phyloP scores from a whole-genome alignment of 1,140 invertebrate species.

The Philopotamus ludificatus region DNA sequence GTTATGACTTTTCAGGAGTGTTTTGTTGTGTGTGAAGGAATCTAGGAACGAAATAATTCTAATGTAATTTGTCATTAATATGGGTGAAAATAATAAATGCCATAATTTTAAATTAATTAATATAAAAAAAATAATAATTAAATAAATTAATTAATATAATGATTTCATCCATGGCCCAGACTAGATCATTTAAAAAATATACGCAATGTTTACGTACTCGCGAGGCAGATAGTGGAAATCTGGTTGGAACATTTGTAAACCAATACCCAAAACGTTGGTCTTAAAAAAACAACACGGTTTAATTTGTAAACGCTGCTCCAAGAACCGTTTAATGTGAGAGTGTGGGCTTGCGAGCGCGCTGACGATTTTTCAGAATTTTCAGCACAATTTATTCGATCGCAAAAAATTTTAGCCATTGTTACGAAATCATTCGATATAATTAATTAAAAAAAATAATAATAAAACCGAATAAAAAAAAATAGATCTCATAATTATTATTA shows the following conservation, averaged over 20 bases:
- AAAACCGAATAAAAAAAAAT: not conserved
- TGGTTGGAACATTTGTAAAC: slow-evolving; percentile 38
- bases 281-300: slow-evolving; percentile 37
- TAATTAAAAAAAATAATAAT: slow-evolving; percentile 1
- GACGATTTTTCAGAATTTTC: no score
- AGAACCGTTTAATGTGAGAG: slow-evolving; percentile 18
- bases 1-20: no score
- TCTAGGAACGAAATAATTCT: no score
- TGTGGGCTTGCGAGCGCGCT: not conserved
- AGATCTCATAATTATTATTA: not conserved
- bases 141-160: no score
- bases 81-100: no score
- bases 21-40: no score
- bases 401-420: no score
- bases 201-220: slow-evolving; percentile 33
- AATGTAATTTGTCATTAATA: no score
- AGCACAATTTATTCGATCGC: no score
- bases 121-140: no score
- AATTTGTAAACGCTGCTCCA: slow-evolving; percentile 16
- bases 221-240: slow-evolving; percentile 30
- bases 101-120: no score
- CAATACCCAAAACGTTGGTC: slow-evolving; percentile 38
- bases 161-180: slow-evolving; percentile 1
- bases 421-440: no score
- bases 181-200: slow-evolving; percentile 27